These are phyloP conservation scores for Tenrec ecaudatus DNA, from an alignment of 2,113 vertebrate species.

Conservation along the genomic window DNA sequence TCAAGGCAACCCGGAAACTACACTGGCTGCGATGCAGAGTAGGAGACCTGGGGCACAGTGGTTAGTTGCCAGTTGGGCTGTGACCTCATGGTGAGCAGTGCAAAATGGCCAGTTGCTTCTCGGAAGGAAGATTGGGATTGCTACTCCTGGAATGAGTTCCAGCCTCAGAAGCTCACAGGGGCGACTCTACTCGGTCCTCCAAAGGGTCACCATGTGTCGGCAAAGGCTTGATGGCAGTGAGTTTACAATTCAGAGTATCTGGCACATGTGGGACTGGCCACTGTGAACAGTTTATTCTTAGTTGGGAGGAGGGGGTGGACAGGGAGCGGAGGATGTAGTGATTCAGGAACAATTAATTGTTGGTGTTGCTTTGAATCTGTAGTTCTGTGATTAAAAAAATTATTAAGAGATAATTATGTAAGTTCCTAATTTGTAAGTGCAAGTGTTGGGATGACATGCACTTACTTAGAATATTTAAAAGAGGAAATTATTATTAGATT, in stretches of 20 bases:
- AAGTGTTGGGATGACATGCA: neutral
- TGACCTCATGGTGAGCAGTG: too few species aligned
- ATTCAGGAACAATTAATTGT: neutral
- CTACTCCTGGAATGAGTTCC: too few species aligned
- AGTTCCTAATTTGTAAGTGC: constrained; percentile 32
- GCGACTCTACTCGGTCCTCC: too few species aligned
- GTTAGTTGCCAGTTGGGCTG: too few species aligned
- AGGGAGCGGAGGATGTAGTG: neutral
- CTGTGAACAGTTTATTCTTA: neutral
- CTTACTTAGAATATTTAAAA: neutral
- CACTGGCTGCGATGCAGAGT: neutral
- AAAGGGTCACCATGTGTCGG: too few species aligned
- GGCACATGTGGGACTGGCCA: neutral
- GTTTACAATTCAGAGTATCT: neutral
- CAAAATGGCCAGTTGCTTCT: too few species aligned
- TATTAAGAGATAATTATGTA: neutral
- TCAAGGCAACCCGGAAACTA: neutral
- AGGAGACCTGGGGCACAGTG: too few species aligned
- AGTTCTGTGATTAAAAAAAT: neutral
- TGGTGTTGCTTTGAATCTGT: constrained; percentile 13
- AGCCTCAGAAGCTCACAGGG: too few species aligned
- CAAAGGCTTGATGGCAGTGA: too few species aligned
- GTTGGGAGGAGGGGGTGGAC: neutral
- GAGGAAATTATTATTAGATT: neutral
- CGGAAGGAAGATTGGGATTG: too few species aligned